Percentiles rank a stretch among this genome's conserved stretches.
Conservation (phyloP, 1,140 invertebrate genomes). For the Belonocnema kinseyi region DNA sequence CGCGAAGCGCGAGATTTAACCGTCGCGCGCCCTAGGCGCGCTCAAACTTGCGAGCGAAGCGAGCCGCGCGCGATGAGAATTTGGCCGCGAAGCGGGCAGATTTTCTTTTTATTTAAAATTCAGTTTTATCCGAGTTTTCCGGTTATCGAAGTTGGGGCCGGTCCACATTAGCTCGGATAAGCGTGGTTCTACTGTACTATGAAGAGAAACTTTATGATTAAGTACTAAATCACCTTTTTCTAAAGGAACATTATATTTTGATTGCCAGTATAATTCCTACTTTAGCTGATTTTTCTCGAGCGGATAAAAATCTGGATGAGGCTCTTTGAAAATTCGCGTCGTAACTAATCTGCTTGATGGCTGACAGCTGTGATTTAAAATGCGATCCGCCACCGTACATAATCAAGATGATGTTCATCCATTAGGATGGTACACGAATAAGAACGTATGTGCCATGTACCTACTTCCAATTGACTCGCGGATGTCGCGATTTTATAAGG, state of each 20-base stretch:
- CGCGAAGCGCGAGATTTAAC: no score
- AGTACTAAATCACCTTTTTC: not conserved
- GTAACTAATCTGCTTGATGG: not conserved
- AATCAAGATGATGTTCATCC: constrained; percentile 18
- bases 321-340: not conserved
- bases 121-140: no score
- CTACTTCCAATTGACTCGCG: not conserved
- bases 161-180: no score
- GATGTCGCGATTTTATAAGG: constrained; percentile 12
- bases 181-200: no score
- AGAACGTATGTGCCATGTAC: not conserved
- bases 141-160: no score
- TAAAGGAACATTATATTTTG: not conserved
- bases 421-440: not conserved
- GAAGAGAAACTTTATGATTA: no score
- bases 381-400: not conserved
- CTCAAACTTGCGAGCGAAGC: no score
- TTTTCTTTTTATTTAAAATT: no score
- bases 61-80: no score
- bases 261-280: not conserved
- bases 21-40: no score
- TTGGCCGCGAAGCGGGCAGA: no score
- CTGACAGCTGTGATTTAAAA: constrained; percentile 8
- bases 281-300: not conserved
- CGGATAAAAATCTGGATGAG: not conserved